A percentile compares a stretch with the other conserved stretches of the same genome.
Evolutionary conservation across 2,888 invertebrate genomes (phyloP).

Genomic region (Eledona agricola): DNA sequence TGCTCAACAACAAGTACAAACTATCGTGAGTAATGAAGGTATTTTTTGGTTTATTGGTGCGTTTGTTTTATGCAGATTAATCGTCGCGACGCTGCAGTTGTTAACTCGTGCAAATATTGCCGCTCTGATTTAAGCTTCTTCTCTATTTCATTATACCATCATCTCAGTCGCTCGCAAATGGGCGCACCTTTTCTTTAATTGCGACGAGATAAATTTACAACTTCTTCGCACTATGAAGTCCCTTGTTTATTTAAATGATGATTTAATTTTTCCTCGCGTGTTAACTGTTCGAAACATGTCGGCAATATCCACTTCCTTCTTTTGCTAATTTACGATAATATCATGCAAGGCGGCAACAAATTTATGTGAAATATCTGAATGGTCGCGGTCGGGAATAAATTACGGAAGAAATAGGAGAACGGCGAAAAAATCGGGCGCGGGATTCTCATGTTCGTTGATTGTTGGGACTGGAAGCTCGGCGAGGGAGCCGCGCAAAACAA

Average conservation of each 20-base stretch:
- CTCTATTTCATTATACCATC: conserved; percentile 7
- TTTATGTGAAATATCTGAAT: conserved; percentile 21
- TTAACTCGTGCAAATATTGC: conserved; percentile 24
- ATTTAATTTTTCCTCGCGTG: conserved; percentile 38
- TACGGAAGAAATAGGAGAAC: too few relatives aligned
- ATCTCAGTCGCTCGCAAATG: conserved; percentile 21
- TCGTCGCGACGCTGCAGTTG: too few relatives aligned
- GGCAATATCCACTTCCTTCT: conserved; percentile 22
- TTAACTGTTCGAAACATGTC: conserved; percentile 17
- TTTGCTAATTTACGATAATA: conserved; percentile 22
- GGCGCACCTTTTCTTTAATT: conserved; percentile 37
- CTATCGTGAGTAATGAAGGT: too few relatives aligned
- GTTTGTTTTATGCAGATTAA: too few relatives aligned
- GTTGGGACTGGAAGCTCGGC: conserved; percentile 10
- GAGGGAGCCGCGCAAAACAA: conserved; percentile 5
- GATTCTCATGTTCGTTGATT: too few relatives aligned
- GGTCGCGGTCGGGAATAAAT: not conserved
- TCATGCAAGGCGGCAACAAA: conserved; percentile 3
- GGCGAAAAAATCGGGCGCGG: too few relatives aligned
- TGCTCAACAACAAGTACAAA: too few relatives aligned
- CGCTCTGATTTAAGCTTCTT: conserved; percentile 22
- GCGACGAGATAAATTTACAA: conserved; percentile 38
- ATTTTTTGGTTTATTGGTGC: too few relatives aligned
- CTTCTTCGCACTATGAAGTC: conserved; percentile 42
- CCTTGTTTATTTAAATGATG: conserved; percentile 43